These are phyloP conservation scores for Oreochromis aureus DNA, from an alignment of 2,113 vertebrate genomes.

Conservation along the genomic window DNA sequence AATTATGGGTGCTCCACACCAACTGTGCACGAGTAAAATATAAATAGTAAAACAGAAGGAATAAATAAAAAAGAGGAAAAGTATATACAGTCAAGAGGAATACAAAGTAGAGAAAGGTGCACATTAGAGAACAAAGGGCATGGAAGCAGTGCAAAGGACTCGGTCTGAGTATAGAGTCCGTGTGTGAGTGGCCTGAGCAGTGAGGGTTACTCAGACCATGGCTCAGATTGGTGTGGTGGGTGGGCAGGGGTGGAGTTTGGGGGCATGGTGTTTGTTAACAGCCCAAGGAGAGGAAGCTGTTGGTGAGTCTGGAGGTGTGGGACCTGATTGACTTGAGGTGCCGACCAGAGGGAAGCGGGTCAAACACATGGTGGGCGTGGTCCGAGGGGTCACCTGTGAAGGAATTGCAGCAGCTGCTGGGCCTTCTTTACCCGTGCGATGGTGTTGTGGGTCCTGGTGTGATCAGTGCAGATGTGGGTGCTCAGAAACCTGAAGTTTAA, in stretches of 20 bases:
- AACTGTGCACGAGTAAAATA: background rate
- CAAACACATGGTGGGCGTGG: fast-evolving
- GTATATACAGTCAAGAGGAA: background rate
- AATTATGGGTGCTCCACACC: background rate
- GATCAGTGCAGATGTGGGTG: background rate
- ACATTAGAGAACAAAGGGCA: background rate
- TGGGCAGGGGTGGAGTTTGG: background rate
- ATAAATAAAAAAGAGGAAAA: background rate
- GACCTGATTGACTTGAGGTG: fast-evolving
- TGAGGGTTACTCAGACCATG: background rate
- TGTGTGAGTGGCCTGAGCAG: background rate
- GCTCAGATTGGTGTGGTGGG: background rate
- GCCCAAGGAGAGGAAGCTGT: background rate
- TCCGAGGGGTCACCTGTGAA: background rate
- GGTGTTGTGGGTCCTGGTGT: too few species aligned
- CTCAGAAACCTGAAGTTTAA: background rate
- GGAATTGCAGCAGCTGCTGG: fast-evolving
- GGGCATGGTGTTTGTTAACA: background rate
- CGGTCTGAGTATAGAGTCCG: background rate
- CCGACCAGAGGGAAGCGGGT: fast-evolving
- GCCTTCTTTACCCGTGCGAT: background rate
- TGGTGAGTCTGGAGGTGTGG: background rate
- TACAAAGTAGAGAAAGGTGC: fast-evolving
- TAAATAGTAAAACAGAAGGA: background rate
- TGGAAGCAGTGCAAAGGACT: background rate